Percentiles rank a stretch among this genome's conserved stretches.
Conservation (phyloP, 2,113 vertebrate genomes). For the Nematolebias whitei region DNA sequence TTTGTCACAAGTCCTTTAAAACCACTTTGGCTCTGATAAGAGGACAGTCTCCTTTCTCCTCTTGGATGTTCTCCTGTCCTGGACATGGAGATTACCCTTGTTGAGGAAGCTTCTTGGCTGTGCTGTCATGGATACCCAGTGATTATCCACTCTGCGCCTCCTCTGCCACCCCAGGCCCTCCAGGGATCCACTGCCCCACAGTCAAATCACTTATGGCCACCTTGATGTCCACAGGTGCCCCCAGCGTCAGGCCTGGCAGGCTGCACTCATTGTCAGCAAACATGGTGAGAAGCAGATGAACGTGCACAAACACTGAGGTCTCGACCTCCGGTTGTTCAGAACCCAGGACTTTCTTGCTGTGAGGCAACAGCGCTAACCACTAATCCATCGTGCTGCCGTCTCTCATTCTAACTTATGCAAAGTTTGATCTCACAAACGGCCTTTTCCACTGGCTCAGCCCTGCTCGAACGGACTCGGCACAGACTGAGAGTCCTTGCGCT, state of each 20-base stretch:
- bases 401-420: no score
- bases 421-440: no score
- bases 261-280: constrained; percentile 52
- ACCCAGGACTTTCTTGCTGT: no score
- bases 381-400: no score
- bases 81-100: constrained; percentile 68
- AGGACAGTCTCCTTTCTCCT: constrained; percentile 36
- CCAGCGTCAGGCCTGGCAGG: constrained; percentile 52
- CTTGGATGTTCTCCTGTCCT: constrained; percentile 35
- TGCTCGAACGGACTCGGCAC: no score
- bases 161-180: constrained; percentile 65
- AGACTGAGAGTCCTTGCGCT: no score
- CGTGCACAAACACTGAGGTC: constrained; percentile 14
- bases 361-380: no score
- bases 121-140: constrained; percentile 74
- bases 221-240: constrained; percentile 28
- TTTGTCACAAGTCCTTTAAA: constrained; percentile 73
- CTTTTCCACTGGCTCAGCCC: no score
- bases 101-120: constrained; percentile 77
- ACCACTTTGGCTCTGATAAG: constrained; percentile 85
- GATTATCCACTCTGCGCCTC: constrained; percentile 71
- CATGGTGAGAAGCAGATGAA: constrained; percentile 17
- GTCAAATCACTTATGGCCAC: constrained; percentile 71
- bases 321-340: no score
- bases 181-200: constrained; percentile 30